Conservation (phyloP, 2,888 invertebrate genomes). For the Tinea trinotella region DNA sequence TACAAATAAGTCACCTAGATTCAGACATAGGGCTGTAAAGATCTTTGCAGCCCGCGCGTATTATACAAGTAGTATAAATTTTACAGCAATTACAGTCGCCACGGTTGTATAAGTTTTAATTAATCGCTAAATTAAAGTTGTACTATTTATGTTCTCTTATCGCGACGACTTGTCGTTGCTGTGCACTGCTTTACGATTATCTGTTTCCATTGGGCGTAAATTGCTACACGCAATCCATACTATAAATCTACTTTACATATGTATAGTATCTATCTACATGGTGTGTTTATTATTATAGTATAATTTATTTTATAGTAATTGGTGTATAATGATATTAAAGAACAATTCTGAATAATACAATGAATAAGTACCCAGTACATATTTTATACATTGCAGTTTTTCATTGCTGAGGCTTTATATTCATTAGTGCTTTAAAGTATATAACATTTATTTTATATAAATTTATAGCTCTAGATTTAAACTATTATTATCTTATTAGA, state of each 20-base stretch:
- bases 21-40: slow-evolving; percentile 14
- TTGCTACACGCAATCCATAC: slow-evolving; percentile 14
- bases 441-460: too few relatives aligned
- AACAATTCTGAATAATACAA: too few relatives aligned
- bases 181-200: slow-evolving; percentile 37
- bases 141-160: slow-evolving; percentile 46
- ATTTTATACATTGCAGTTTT: too few relatives aligned
- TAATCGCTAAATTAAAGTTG: slow-evolving; percentile 66
- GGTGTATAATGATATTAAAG: too few relatives aligned
- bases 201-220: slow-evolving; percentile 31
- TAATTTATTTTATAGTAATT: too few relatives aligned
- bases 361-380: too few relatives aligned
- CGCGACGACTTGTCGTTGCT: slow-evolving; percentile 39
- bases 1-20: slow-evolving; percentile 16
- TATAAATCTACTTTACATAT: not conserved
- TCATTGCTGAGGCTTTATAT: too few relatives aligned
- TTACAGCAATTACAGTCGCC: slow-evolving; percentile 50
- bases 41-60: not conserved
- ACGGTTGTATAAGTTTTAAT: slow-evolving; percentile 67
- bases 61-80: slow-evolving; percentile 16
- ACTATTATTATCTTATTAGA: too few relatives aligned
- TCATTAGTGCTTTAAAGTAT: too few relatives aligned
- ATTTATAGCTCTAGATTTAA: too few relatives aligned
- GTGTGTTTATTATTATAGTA: not conserved
- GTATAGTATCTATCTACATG: not conserved